phyloP scores from a whole-genome alignment of 2,797 vertebrate genomes.

The Clarias platycephalus region DNA sequence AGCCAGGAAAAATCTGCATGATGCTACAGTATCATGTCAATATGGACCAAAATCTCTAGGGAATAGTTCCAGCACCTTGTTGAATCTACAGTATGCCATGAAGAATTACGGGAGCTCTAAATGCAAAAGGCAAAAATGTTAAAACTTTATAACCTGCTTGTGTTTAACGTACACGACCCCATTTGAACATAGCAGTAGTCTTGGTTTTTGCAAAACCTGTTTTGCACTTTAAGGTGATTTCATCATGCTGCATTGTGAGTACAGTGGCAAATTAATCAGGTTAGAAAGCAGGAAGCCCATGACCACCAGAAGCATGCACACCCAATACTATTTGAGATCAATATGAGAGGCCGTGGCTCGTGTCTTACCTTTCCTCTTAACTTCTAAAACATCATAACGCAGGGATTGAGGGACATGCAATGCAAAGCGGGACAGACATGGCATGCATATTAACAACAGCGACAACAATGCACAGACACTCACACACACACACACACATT shows the following conservation, averaged over 20 bases:
- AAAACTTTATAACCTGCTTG: neutral
- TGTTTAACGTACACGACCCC: neutral
- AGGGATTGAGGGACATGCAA: constrained; percentile 51
- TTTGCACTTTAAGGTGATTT: neutral
- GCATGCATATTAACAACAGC: constrained; percentile 30
- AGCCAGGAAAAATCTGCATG: too few relatives aligned
- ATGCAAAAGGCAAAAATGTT: neutral
- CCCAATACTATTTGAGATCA: neutral
- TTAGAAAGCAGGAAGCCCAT: neutral
- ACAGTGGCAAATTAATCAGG: neutral
- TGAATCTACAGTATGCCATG: too few relatives aligned
- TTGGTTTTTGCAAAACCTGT: neutral
- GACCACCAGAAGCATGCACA: constrained; percentile 15
- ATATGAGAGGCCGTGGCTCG: neutral
- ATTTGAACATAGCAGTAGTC: constrained; percentile 1
- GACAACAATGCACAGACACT: constrained; percentile 35
- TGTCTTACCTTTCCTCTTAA: constrained; percentile 58
- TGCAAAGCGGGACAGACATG: constrained; percentile 30
- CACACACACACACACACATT: constrained; percentile 38
- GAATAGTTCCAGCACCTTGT: too few relatives aligned
- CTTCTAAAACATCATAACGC: constrained; percentile 51
- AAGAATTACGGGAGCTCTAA: too few relatives aligned
- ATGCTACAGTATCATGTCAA: too few relatives aligned
- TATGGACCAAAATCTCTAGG: too few relatives aligned
- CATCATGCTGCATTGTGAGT: neutral